Evolutionary conservation across 2,888 invertebrate genomes (phyloP).

Genomic region (Cabera pusaria): DNA sequence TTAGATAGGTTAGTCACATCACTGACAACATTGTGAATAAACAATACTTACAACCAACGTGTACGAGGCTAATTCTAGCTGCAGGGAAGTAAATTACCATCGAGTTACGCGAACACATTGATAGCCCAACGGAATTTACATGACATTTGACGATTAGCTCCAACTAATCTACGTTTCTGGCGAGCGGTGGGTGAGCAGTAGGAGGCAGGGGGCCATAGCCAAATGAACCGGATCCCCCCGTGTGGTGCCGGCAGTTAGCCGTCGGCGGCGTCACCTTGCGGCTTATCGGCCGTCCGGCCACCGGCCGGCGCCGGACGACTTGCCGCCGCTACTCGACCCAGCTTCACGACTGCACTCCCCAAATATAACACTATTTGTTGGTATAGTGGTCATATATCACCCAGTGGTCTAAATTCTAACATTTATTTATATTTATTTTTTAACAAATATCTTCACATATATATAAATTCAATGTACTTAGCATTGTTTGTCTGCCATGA

Average conservation of each 20-base stretch:
- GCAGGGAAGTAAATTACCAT: conserved; percentile 12
- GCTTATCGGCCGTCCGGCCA: conserved; percentile 65
- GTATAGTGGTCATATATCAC: no score
- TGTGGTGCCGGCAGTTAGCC: conserved; percentile 53
- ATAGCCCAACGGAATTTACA: conserved; percentile 27
- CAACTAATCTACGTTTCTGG: conserved; percentile 53
- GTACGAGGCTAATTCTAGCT: conserved; percentile 5
- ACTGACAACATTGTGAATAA: no score
- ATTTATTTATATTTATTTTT: no score
- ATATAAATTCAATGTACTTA: no score
- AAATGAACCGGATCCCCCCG: conserved; percentile 46
- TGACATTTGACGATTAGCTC: conserved; percentile 44
- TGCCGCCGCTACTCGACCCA: no score
- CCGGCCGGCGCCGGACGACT: conserved; percentile 41
- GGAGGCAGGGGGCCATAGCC: conserved; percentile 37
- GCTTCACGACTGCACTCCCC: conserved; percentile 33
- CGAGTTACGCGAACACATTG: conserved; percentile 22
- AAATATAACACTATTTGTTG: no score
- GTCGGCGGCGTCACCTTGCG: conserved; percentile 60
- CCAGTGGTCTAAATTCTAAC: no score
- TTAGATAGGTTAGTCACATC: background rate
- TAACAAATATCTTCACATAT: no score
- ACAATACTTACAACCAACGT: conserved; percentile 4
- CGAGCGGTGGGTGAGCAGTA: conserved; percentile 36
- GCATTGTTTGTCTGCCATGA: no score